These are phyloP conservation scores for Atractosteus spatula DNA, from an alignment of 2,113 vertebrate genomes.

Conservation along the genomic window DNA sequence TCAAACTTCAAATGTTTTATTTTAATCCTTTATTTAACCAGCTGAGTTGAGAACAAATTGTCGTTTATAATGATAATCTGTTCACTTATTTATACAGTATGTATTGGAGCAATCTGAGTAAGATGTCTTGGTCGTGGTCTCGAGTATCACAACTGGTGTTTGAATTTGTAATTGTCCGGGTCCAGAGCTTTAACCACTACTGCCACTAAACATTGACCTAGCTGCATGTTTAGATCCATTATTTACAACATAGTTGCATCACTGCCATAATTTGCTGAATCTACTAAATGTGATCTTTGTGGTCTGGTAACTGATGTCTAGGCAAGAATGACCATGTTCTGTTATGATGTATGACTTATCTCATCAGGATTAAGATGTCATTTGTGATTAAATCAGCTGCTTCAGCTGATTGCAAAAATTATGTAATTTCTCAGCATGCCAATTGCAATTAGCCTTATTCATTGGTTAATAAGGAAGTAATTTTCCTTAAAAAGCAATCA, in stretches of 20 bases:
- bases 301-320: neutral
- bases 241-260: neutral
- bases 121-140: no score
- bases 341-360: neutral
- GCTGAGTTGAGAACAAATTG: no score
- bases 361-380: constrained; percentile 36
- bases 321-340: neutral
- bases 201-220: no score
- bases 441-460: constrained; percentile 40
- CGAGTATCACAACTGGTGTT: no score
- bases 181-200: no score
- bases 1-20: no score
- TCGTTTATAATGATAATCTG: no score
- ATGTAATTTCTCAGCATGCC: neutral
- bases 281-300: neutral
- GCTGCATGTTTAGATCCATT: no score
- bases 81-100: no score
- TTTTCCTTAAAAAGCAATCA: constrained; percentile 53
- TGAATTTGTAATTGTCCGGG: no score
- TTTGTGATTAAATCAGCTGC: constrained; percentile 47
- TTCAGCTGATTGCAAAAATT: constrained; percentile 36
- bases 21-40: no score
- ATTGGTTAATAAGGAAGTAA: constrained; percentile 48
- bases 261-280: neutral
- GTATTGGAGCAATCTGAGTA: no score